Evolutionary conservation across 2,113 vertebrate species (phyloP).

Genomic region (Grantiella picta): DNA sequence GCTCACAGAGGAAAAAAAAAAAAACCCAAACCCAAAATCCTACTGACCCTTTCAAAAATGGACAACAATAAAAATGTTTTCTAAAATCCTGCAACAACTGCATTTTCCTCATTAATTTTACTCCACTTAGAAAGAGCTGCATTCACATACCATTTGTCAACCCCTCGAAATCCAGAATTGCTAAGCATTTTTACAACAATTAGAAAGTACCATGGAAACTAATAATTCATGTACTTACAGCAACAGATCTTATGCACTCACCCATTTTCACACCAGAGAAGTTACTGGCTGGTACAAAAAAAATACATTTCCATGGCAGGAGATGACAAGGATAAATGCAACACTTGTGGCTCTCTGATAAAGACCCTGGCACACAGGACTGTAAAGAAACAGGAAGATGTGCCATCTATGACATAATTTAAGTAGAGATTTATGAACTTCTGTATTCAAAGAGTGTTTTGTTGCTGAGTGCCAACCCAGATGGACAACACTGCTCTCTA

Average conservation of each 20-base stretch:
- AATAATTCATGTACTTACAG: background rate
- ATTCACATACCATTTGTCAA: background rate
- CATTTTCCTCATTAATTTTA: background rate
- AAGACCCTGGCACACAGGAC: background rate
- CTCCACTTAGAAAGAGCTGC: background rate
- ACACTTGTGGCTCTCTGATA: background rate
- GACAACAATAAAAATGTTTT: background rate
- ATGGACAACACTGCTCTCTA: background rate
- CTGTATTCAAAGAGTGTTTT: background rate
- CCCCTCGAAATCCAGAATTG: background rate
- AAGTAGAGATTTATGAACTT: background rate
- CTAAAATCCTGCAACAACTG: background rate
- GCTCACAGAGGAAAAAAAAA: background rate
- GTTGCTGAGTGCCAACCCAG: background rate
- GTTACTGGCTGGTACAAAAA: background rate
- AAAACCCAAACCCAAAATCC: background rate
- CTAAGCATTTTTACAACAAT: background rate
- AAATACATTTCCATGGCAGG: background rate
- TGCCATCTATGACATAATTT: background rate
- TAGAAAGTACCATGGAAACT: background rate
- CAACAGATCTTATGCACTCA: background rate
- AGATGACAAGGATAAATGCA: background rate
- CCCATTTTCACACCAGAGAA: background rate
- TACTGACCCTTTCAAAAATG: background rate
- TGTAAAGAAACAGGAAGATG: background rate